Base-by-base conservation (phyloP, 2,113 vertebrate genomes). In the Labrus mixtus region DNA sequence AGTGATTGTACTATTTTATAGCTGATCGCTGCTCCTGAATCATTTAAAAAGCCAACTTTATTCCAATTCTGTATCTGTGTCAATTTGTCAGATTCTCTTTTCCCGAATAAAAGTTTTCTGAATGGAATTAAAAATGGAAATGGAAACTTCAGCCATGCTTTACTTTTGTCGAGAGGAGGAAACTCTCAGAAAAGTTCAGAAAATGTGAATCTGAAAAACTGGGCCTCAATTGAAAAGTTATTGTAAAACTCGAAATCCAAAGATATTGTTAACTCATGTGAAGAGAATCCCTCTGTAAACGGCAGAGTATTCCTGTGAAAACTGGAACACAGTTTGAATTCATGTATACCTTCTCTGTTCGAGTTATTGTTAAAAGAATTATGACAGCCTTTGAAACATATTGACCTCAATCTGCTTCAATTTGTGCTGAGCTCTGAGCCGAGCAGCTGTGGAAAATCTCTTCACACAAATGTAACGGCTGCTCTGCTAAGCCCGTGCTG, bases 401-500 rank as follows among this genome's bases (percentile, higher is more conserved):
- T 36, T 58, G 79, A 76, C 68, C 81, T 81, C 68, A 84, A 77
- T 87, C 73, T 84, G 29, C 41, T 11, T 36, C 78, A 72, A n/a
- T 71, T 70, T 53, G 11, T 45, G 53, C 72, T 41, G 65, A 78
- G 82, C 62, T 68, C 59, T 9, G 12, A 73, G 68, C 20, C 10
- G 45, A 51, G 45, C 54, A 13, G 62, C 73, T 54, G 55, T 70
- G 87, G 84, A 87, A 87, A 89, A 84, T 85, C 81, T 73, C 76
- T 50, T 78, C 60, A 46, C 37, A 74, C 66, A 85, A 87, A 72
- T 50, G 74, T 54, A 81, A 79, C 55, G 68, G 79, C 56, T 76
- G 41, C 76, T 75, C 75, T 0, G 68, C 73, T 81, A 43, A 85
- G 88, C 68, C 75, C 13, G 19, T 36, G 89, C 83, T 89, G 89